These are phyloP conservation scores for Lacerta agilis DNA, from an alignment of 2,797 vertebrate species.

Conservation along the genomic window DNA sequence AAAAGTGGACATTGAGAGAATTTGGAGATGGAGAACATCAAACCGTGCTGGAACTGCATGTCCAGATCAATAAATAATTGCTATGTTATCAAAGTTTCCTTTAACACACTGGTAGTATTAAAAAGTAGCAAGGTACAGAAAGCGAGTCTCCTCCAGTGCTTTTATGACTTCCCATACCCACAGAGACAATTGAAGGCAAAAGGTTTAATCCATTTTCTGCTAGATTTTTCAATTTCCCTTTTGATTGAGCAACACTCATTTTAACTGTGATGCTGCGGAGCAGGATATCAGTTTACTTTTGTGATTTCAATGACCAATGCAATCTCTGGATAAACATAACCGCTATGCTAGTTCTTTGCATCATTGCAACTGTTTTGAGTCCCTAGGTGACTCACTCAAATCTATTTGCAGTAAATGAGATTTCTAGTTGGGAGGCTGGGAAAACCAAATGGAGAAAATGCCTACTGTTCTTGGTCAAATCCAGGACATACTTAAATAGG, in stretches of 20 bases:
- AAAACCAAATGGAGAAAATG: not conserved
- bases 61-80: conserved; percentile 43
- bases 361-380: conserved; percentile 12
- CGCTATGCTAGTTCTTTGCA: not conserved
- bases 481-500: not conserved
- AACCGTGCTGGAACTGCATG: conserved; percentile 43
- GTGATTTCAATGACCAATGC: not conserved
- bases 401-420: not conserved
- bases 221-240: conserved; percentile 23
- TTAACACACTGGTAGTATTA: conserved; percentile 23
- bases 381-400: not conserved
- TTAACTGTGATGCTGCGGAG: not conserved
- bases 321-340: not conserved
- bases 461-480: not conserved
- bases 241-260: not conserved
- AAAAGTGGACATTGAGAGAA: conserved; percentile 50
- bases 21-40: conserved; percentile 36
- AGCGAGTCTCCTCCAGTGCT: not conserved
- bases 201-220: conserved; percentile 15
- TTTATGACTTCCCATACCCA: not conserved
- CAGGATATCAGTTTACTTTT: not conserved
- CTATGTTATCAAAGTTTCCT: conserved; percentile 46
- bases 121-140: conserved; percentile 24
- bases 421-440: not conserved
- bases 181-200: not conserved